These are phyloP conservation scores for Tinea semifulvella DNA, from an alignment of 2,888 invertebrate species.

Conservation along the genomic window DNA sequence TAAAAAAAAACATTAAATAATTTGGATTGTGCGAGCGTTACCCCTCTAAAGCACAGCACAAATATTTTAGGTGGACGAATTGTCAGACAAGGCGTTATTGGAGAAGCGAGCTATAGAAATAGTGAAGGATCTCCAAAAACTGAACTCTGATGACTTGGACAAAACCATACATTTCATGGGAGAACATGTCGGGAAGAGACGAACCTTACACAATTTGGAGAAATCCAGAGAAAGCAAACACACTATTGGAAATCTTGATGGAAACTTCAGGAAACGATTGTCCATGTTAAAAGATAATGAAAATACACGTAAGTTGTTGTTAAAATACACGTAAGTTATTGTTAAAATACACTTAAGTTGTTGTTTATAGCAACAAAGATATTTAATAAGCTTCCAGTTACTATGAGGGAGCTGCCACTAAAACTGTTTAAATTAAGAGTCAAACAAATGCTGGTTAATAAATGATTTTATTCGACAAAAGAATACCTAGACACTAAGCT, in stretches of 20 bases:
- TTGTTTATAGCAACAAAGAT: too few relatives aligned
- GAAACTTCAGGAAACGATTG: constrained; percentile 91
- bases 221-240: constrained; percentile 81
- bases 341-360: constrained; percentile 33
- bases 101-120: constrained; percentile 92
- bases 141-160: constrained; percentile 84
- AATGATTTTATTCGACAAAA: too few relatives aligned
- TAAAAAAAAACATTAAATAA: too few relatives aligned
- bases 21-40: too few relatives aligned
- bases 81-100: constrained; percentile 83
- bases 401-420: too few relatives aligned
- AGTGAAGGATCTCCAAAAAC: constrained; percentile 84
- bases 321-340: constrained; percentile 34
- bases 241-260: constrained; percentile 89
- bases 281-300: constrained; percentile 80
- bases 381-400: too few relatives aligned
- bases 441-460: too few relatives aligned
- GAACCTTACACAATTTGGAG: constrained; percentile 90
- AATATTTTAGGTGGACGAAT: constrained; percentile 83
- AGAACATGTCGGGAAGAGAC: constrained; percentile 76
- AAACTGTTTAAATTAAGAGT: too few relatives aligned
- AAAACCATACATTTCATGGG: constrained; percentile 76
- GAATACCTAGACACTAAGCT: too few relatives aligned
- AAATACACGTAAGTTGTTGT: constrained; percentile 33
- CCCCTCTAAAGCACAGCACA: too few relatives aligned